phyloP scores from a whole-genome alignment of 2,113 vertebrate genomes.

The Prochilodus magdalenae region DNA sequence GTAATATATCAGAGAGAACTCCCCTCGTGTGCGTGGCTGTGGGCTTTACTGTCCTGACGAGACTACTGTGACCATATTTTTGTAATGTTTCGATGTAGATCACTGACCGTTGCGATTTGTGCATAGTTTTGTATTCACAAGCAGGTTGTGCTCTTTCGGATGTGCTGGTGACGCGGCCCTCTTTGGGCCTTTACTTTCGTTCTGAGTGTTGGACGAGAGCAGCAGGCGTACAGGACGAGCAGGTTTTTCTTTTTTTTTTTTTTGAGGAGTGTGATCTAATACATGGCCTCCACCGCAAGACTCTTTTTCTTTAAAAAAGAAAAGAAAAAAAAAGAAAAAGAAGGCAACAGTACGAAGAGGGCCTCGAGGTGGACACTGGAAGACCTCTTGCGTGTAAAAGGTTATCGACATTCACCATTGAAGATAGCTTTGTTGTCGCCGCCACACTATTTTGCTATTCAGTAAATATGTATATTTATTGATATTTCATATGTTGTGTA shows the following conservation, averaged over 20 bases:
- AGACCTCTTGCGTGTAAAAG: slow-evolving; percentile 42
- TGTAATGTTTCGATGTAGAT: slow-evolving; percentile 49
- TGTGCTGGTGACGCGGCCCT: neutral
- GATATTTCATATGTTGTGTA: slow-evolving; percentile 68
- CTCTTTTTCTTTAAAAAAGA: slow-evolving; percentile 10
- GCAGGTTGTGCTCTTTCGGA: neutral
- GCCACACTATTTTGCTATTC: slow-evolving; percentile 64
- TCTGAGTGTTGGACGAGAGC: slow-evolving; percentile 11
- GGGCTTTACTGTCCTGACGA: slow-evolving; percentile 33
- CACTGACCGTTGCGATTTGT: slow-evolving; percentile 45
- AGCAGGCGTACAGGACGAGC: slow-evolving; percentile 27
- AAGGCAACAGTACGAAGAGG: slow-evolving; percentile 24
- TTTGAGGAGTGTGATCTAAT: slow-evolving; percentile 1
- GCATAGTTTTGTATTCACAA: slow-evolving; percentile 25
- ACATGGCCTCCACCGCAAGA: neutral
- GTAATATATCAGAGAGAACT: slow-evolving; percentile 42
- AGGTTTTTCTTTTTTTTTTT: neutral
- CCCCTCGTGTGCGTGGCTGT: slow-evolving; percentile 30
- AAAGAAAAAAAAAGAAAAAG: neutral
- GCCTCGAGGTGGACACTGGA: slow-evolving; percentile 42
- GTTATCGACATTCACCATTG: slow-evolving; percentile 50
- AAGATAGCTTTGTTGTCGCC: slow-evolving; percentile 61
- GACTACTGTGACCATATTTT: slow-evolving; percentile 55
- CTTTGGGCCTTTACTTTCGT: neutral
- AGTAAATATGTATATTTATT: slow-evolving; percentile 71